phyloP scores from a whole-genome alignment of 2,113 vertebrate genomes.

The Salvelinus namaycush region DNA sequence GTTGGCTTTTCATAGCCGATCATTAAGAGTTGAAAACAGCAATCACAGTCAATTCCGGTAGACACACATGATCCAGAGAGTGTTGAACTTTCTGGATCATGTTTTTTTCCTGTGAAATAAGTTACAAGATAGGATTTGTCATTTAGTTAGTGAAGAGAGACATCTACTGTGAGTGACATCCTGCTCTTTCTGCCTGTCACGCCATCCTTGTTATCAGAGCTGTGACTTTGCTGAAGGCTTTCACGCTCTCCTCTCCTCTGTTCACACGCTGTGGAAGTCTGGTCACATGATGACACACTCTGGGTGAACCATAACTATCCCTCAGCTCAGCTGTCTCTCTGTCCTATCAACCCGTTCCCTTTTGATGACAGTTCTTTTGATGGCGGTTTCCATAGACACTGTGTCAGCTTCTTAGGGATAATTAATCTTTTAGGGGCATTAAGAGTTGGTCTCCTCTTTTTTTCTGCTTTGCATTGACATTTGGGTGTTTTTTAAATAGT shows the following conservation, averaged over 20 bases:
- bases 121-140: neutral
- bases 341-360: too few relatives aligned
- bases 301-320: conserved; percentile 13
- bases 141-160: neutral
- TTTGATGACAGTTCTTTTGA: neutral
- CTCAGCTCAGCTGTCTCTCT: neutral
- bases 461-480: too few relatives aligned
- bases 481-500: too few relatives aligned
- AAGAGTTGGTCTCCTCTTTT: too few relatives aligned
- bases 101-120: neutral
- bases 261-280: neutral
- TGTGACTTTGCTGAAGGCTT: conserved; percentile 11
- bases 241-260: neutral
- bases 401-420: neutral
- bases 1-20: too few relatives aligned
- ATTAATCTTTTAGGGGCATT: too few relatives aligned
- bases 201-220: neutral
- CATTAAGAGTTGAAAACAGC: too few relatives aligned
- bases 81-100: neutral
- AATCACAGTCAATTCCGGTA: neutral
- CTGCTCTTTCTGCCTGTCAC: neutral
- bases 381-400: neutral
- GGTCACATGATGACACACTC: conserved; percentile 12
- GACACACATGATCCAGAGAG: neutral
- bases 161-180: conserved; percentile 3